Evolutionary conservation across 2,797 vertebrate genomes (phyloP), one percentile per base, ranked within the genome.

Genomic region (Odontamblyopus rebecca): DNA sequence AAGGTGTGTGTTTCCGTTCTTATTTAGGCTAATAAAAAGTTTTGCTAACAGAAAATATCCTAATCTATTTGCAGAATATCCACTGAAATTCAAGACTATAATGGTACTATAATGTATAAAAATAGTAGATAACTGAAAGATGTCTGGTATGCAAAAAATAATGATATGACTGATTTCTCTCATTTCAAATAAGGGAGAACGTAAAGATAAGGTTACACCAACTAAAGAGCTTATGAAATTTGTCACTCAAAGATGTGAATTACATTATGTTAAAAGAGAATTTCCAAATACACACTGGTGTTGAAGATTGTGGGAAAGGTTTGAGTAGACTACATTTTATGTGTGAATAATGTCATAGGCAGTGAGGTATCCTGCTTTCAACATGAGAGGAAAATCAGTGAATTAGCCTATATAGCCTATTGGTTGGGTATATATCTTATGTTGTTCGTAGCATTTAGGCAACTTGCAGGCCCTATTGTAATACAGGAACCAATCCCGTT

Each of bases 151-250:
- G 44, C 15, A 16, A 15, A 48, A 4, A 48, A 4, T 15, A 48
- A 48, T 48, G 44, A 35, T 35, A 53, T 23, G 32, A 2, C 9
- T 84, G 67, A 82, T 69, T 61, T 80, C 72, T 60, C 67, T 80
- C 74, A 60, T 50, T 79, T 61, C 19, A 67, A 64, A 60, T 75
- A 67, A 44, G 54, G 51, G 18, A 48, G 68, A 68, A 48, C 18
- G 15, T 16, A 23, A 48, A 48, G 38, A 13, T 2, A 26, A 26
- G 23, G 62, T 27, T 48, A 27, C 13, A 48, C 44, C 44, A 15
- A 15, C 13, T 15, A 3, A 48, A 48, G 44, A 48, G 12, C 35
- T n/a, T 12, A 13, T 26, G n/a, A 59, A 15, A 13, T 27, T 0
- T 13, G 26, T 29, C 26, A 0, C 4, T 16, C 23, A 29, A 27